These are phyloP conservation scores for Drosophila micromelanica DNA, from an alignment of 1,140 invertebrate genomes.

Conservation along the genomic window DNA sequence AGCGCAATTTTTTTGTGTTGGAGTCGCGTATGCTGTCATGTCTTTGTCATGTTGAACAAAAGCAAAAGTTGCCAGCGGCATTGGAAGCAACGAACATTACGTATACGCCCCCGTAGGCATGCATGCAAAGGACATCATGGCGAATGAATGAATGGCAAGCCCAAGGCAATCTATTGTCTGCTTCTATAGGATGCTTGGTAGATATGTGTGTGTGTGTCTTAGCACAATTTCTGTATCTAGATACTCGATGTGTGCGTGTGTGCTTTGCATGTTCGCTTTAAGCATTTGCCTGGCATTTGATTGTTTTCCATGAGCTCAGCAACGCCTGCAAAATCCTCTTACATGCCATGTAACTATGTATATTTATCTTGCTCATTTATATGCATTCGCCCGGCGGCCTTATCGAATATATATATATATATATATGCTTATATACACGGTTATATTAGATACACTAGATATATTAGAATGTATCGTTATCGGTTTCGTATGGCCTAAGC, in stretches of 20 bases:
- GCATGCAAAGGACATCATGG: slow-evolving; percentile 65
- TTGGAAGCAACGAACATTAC: slow-evolving; percentile 54
- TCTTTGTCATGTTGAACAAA: slow-evolving; percentile 82
- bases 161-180: slow-evolving; percentile 74
- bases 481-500: slow-evolving; percentile 30
- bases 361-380: slow-evolving; percentile 62
- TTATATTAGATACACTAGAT: slow-evolving; percentile 50
- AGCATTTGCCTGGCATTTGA: slow-evolving; percentile 62
- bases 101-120: slow-evolving; percentile 67
- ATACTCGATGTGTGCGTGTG: slow-evolving; percentile 4
- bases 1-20: slow-evolving; percentile 56
- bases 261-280: slow-evolving; percentile 53
- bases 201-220: slow-evolving; percentile 17
- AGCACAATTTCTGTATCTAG: slow-evolving; percentile 15
- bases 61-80: slow-evolving; percentile 45
- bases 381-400: slow-evolving; percentile 63
- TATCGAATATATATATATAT: slow-evolving; percentile 31
- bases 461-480: slow-evolving; percentile 39
- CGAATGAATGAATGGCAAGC: slow-evolving; percentile 64
- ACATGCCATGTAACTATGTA: slow-evolving; percentile 23
- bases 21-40: slow-evolving; percentile 66
- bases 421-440: no score
- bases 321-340: slow-evolving; percentile 21
- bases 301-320: slow-evolving; percentile 62
- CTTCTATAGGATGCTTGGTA: slow-evolving; percentile 21